Evolutionary conservation across 2,113 vertebrate species (phyloP).

Genomic region (Eleginops maclovinus): DNA sequence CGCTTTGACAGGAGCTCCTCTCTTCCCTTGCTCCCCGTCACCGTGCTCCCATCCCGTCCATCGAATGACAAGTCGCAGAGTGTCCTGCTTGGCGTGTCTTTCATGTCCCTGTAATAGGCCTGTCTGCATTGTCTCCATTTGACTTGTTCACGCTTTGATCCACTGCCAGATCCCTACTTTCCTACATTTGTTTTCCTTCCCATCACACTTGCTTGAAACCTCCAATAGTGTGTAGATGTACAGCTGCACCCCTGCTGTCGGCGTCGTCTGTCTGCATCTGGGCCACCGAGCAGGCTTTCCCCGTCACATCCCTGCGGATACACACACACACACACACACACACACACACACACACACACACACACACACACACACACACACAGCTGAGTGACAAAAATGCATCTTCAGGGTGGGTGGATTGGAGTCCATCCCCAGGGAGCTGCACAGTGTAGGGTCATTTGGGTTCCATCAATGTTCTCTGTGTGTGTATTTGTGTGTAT

Average conservation of each 20-base stretch:
- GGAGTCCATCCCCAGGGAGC: conserved; percentile 54
- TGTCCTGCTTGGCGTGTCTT: conserved; percentile 27
- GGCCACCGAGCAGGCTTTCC: conserved; percentile 55
- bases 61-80: conserved; percentile 37
- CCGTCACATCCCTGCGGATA: conserved; percentile 35
- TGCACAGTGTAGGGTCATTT: conserved; percentile 56
- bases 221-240: conserved; percentile 22
- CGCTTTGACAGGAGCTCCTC: conserved; percentile 12
- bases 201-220: conserved; percentile 47
- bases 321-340: not conserved
- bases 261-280: conserved; percentile 45
- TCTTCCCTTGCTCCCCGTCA: conserved; percentile 2
- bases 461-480: conserved; percentile 44
- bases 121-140: conserved; percentile 36
- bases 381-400: conserved; percentile 64
- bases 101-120: conserved; percentile 58
- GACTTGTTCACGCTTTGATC: conserved; percentile 9
- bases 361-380: not conserved
- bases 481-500: conserved; percentile 32
- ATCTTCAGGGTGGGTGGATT: conserved; percentile 60
- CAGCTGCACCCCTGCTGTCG: conserved; percentile 24
- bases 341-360: no score
- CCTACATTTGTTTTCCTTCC: not conserved
- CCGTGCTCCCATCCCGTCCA: conserved; percentile 39
- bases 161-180: conserved; percentile 26